A percentile compares a stretch with the other conserved stretches of the same genome.
Evolutionary conservation across 2,113 vertebrate species (phyloP).

Genomic region (Gulo gulo): DNA sequence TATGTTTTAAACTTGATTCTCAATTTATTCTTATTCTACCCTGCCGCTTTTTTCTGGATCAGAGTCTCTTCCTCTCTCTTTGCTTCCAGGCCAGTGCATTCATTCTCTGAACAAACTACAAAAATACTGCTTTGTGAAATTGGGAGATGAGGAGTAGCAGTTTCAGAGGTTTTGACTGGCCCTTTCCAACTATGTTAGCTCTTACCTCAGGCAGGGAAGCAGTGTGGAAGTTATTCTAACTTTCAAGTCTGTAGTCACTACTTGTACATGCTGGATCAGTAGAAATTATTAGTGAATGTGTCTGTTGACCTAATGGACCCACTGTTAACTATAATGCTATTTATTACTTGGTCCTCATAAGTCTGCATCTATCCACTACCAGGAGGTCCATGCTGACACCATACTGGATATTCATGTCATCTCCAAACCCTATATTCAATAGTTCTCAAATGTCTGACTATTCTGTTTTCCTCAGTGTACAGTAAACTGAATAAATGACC

Average conservation of each 20-base stretch:
- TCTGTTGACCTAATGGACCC: not conserved
- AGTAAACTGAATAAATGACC: not conserved
- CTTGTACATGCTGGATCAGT: accelerated
- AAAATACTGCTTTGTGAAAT: not conserved
- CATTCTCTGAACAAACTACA: not conserved
- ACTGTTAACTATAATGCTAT: not conserved
- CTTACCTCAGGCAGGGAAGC: not conserved
- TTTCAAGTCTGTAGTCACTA: no score
- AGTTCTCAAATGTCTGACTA: not conserved
- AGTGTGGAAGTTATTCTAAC: not conserved
- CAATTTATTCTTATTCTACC: not conserved
- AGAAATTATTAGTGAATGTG: not conserved
- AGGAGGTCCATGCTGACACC: not conserved
- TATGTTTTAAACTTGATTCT: not conserved
- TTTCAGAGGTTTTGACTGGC: not conserved
- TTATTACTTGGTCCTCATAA: not conserved
- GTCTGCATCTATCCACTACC: no score
- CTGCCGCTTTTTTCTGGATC: not conserved
- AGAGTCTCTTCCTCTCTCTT: not conserved
- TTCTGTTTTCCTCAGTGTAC: not conserved
- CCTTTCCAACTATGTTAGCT: not conserved
- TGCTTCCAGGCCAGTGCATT: not conserved
- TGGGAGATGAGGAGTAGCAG: not conserved
- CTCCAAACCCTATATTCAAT: not conserved
- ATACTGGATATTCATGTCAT: not conserved